Percentiles rank a stretch among this genome's conserved stretches.
Evolutionary conservation across 2,113 vertebrate genomes (phyloP).

Genomic region (Anguilla japonica): DNA sequence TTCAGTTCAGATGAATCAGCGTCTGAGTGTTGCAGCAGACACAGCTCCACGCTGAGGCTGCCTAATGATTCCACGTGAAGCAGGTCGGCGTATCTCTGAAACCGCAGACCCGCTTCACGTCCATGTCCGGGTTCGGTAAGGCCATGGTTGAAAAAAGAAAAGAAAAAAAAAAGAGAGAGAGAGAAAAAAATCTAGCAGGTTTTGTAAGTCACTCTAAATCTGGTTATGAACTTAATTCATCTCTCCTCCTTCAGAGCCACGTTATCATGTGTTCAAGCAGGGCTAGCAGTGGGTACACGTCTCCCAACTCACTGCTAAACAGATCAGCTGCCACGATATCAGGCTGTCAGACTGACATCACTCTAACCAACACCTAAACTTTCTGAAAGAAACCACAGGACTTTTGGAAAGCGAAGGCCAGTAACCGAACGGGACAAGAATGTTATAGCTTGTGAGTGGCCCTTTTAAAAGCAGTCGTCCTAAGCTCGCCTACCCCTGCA

Average conservation of each 20-base stretch:
- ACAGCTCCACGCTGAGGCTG: not conserved
- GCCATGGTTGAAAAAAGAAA: not conserved
- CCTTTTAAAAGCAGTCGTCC: constrained; percentile 54
- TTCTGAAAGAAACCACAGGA: constrained; percentile 40
- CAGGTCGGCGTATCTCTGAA: not conserved
- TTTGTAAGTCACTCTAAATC: not conserved
- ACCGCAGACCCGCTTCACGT: not conserved
- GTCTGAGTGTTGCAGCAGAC: not conserved
- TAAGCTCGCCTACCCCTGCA: constrained; percentile 55
- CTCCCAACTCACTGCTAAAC: not conserved
- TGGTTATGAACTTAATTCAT: not conserved
- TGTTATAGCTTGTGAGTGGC: constrained; percentile 65
- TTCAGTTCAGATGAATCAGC: not conserved
- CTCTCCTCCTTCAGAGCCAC: not conserved
- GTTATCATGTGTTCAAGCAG: not conserved
- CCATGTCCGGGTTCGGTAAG: not conserved
- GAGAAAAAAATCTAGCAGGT: not conserved
- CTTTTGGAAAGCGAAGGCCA: constrained; percentile 44
- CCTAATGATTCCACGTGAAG: too few relatives aligned
- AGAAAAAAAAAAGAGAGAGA: not conserved
- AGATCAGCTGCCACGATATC: not conserved
- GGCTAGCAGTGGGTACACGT: not conserved
- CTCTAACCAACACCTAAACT: constrained; percentile 37
- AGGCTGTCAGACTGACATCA: not conserved
- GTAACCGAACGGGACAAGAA: constrained; percentile 51